A percentile compares a stretch with the other conserved stretches of the same genome.
phyloP scores from a whole-genome alignment of 2,113 vertebrate genomes.

The Chamaea fasciata region DNA sequence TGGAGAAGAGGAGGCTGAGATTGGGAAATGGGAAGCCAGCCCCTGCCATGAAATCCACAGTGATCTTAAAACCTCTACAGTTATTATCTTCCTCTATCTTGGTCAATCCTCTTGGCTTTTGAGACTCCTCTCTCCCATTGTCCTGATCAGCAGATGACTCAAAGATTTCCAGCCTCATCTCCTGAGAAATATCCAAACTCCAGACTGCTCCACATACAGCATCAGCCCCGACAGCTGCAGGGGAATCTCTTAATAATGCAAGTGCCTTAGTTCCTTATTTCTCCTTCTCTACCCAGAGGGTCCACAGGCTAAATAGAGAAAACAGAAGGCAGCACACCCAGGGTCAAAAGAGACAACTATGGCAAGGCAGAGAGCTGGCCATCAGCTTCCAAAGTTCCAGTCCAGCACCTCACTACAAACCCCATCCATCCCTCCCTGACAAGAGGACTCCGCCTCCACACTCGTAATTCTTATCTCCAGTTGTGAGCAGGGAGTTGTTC shows the following conservation, averaged over 20 bases:
- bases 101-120: neutral
- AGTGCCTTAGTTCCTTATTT: neutral
- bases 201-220: neutral
- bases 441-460: neutral
- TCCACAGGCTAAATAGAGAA: neutral
- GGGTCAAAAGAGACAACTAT: neutral
- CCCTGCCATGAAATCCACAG: neutral
- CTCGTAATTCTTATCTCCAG: constrained; percentile 10
- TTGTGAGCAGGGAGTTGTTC: neutral
- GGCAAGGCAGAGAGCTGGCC: neutral
- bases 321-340: neutral
- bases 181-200: neutral
- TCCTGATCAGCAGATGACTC: neutral
- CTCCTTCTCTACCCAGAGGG: fast-evolving
- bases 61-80: neutral
- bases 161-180: neutral
- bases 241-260: neutral
- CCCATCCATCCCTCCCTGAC: neutral
- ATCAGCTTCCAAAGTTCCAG: neutral
- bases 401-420: neutral
- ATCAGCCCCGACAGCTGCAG: neutral
- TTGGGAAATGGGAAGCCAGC: neutral
- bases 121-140: neutral
- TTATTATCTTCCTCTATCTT: neutral
- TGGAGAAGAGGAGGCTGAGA: neutral